Conservation (phyloP, 2,888 invertebrate genomes). For the Argyresthia goedartella region DNA sequence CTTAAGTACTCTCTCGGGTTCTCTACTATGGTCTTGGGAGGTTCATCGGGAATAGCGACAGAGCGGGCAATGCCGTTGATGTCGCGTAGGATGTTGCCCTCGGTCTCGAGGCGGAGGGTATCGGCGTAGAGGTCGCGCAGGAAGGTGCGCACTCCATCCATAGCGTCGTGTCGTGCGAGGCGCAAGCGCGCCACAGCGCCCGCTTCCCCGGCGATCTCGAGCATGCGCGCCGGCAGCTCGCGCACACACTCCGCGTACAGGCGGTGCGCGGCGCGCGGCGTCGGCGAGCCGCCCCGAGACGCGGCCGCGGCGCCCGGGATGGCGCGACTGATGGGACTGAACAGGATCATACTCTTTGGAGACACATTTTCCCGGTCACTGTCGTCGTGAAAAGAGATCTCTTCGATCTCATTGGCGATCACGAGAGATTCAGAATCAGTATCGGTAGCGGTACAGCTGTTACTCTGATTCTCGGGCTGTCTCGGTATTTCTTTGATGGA, state of each 20-base stretch:
- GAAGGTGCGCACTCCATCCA: background rate
- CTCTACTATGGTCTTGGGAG: background rate
- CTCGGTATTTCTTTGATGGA: background rate
- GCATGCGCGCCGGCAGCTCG: background rate
- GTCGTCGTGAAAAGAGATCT: background rate
- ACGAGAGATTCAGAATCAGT: background rate
- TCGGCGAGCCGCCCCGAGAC: background rate
- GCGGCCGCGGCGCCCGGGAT: background rate
- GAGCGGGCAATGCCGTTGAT: background rate
- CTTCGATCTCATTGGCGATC: background rate
- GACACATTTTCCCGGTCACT: background rate
- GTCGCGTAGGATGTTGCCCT: background rate
- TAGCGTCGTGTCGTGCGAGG: background rate
- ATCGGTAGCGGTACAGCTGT: background rate
- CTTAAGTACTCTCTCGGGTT: conserved; percentile 13
- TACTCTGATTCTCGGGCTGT: background rate
- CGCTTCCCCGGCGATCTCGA: no score
- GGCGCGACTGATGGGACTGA: background rate
- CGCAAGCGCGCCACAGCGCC: background rate
- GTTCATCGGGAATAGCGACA: background rate
- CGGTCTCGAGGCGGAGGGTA: background rate
- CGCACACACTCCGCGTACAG: background rate
- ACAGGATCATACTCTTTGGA: background rate
- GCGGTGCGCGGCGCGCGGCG: background rate
- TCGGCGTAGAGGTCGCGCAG: background rate